Conservation (phyloP, 1,140 invertebrate species). For the Contarinia nasturtii region DNA sequence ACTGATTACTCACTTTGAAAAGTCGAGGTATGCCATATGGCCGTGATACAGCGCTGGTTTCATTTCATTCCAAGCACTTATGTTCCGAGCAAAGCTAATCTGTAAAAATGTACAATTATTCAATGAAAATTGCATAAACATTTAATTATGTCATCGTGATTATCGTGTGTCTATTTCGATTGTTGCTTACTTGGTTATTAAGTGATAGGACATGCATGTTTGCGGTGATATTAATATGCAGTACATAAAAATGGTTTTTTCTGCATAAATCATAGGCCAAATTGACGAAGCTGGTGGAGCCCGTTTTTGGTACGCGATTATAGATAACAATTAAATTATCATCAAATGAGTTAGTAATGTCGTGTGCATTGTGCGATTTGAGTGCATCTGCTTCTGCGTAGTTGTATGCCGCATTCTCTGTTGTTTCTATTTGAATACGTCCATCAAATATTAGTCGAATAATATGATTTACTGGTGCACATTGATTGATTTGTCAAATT, state of each 20-base stretch:
- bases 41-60: conserved; percentile 93
- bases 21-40: conserved; percentile 89
- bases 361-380: background rate
- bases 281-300: conserved; percentile 93
- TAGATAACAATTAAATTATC: conserved; percentile 71
- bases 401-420: background rate
- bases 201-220: conserved; percentile 87
- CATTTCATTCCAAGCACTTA: conserved; percentile 69
- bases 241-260: conserved; percentile 77
- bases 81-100: conserved; percentile 75
- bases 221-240: conserved; percentile 91
- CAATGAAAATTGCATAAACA: background rate
- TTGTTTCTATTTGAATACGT: no score
- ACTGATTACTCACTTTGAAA: conserved; percentile 52
- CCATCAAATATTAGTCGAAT: no score
- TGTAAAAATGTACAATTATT: conserved; percentile 21
- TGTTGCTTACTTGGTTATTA: conserved; percentile 58
- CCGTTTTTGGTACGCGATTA: conserved; percentile 97
- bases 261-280: conserved; percentile 92
- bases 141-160: no score
- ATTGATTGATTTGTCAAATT: no score
- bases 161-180: no score
- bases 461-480: no score
- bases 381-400: background rate
- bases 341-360: conserved; percentile 14